These are phyloP conservation scores for Peromyscus nudipes DNA, from an alignment of 2,797 vertebrate species.

Conservation along the genomic window DNA sequence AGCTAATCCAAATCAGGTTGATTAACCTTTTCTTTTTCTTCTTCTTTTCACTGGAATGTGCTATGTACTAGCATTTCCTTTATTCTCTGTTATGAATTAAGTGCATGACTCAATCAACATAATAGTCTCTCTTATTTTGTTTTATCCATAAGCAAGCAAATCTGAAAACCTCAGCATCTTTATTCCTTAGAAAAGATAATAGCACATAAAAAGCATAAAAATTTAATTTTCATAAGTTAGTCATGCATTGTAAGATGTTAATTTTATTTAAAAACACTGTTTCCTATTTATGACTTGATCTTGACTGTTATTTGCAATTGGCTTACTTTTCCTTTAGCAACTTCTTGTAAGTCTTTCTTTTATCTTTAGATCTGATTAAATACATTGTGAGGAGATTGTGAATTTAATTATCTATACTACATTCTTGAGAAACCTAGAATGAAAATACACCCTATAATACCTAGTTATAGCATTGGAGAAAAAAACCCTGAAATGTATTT, in stretches of 20 bases:
- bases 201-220: neutral
- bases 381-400: neutral
- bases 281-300: constrained; percentile 32
- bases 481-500: neutral
- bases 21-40: constrained; percentile 54
- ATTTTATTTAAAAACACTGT: constrained; percentile 33
- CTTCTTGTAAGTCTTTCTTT: neutral
- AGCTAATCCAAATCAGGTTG: constrained; percentile 74
- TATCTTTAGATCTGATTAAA: constrained; percentile 29
- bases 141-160: neutral
- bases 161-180: constrained; percentile 51
- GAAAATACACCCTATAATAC: constrained; percentile 19
- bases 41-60: constrained; percentile 60
- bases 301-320: neutral
- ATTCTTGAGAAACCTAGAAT: neutral
- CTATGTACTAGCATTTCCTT: neutral
- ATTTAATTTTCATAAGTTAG: constrained; percentile 24
- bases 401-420: constrained; percentile 37
- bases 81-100: constrained; percentile 30
- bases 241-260: constrained; percentile 7
- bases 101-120: constrained; percentile 13
- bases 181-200: constrained; percentile 22
- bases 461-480: constrained; percentile 19
- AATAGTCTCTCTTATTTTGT: constrained; percentile 40
- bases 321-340: constrained; percentile 14